A percentile compares a stretch with the other conserved stretches of the same genome.
Evolutionary conservation across 1,140 invertebrate species (phyloP).

Genomic region (Tetramorium parvispinum): DNA sequence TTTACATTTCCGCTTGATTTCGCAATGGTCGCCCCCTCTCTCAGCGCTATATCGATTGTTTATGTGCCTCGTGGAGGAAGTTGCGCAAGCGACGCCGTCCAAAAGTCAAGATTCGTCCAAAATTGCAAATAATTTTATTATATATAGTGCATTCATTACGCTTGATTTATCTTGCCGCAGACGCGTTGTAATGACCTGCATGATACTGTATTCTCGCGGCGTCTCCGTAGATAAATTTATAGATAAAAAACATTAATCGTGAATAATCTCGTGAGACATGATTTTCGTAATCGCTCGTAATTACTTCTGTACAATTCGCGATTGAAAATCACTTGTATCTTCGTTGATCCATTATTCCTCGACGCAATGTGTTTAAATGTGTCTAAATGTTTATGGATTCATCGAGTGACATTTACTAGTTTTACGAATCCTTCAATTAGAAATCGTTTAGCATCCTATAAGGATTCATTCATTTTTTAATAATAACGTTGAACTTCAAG

Average conservation of each 20-base stretch:
- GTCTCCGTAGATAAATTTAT: not conserved
- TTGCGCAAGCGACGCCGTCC: not conserved
- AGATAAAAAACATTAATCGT: not conserved
- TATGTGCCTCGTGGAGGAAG: not conserved
- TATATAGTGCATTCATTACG: not conserved
- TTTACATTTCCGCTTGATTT: not conserved
- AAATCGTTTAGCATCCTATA: not conserved
- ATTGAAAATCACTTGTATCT: not conserved
- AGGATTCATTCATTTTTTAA: not conserved
- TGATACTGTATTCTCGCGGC: not conserved
- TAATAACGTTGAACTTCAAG: not conserved
- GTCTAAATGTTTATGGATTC: not conserved
- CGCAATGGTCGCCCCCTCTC: not conserved
- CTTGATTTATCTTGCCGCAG: not conserved
- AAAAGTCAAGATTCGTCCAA: slow-evolving; percentile 2
- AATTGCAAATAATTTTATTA: slow-evolving; percentile 17
- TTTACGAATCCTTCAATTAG: not conserved
- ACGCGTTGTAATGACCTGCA: not conserved
- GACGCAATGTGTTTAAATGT: not conserved
- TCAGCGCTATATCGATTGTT: not conserved
- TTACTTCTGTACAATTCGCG: not conserved
- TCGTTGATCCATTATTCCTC: slow-evolving; percentile 24
- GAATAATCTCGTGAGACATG: not conserved
- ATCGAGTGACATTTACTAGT: not conserved
- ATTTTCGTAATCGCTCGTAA: not conserved